Base-by-base conservation (phyloP, 1,140 invertebrate species). In the Sesamia nonagrioides region DNA sequence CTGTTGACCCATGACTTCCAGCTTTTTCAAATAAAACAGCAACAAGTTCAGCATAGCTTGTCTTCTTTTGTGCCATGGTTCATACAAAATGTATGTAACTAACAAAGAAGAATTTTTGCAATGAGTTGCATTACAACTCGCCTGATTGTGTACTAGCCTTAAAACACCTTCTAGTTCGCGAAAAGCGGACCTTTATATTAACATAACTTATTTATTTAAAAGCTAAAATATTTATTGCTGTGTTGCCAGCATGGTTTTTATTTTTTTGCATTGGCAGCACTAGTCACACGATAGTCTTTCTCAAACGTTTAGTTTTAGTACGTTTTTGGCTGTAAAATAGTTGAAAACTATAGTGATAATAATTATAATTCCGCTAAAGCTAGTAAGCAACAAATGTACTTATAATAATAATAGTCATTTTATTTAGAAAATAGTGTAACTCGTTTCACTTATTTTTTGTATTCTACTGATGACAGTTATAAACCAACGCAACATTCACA, bases 271-370 rank as follows among this genome's bases (percentile, higher is more conserved):
- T 9, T 68, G 42, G 42, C 63, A 68, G 50, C 63, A 68, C 33
- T 50, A 17, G 0, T 1, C 37, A 42, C 60, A 63, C 18, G 48
- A 68, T 45, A 45, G 5, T 27, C 9, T 60, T 15, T 60, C 56
- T 15, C 9, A 63, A 63, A 5, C 4, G 17, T 17, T 61, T 61
- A 37, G 35, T 40, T 15, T 40, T 42, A 63, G 35, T 63, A 9
- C 15, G 60, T 63, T 63, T 50, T 63, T 63, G 60, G 37, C 60
- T 63, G 60, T 63, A 42, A 63, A 63, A 63, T 63, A 35, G 54
- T 13, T 56, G 35, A 63, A 37, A 3, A 42, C 35, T 40, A 40
- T 63, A 63, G 60, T 63, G 60, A 63, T n/a, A 27, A 40, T 40
- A 63, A 42, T 17, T 60, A 27, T 33, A 8, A 68, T 68, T 68